Base-by-base conservation (phyloP, 2,113 vertebrate genomes). In the Ctenodactylus gundi region DNA sequence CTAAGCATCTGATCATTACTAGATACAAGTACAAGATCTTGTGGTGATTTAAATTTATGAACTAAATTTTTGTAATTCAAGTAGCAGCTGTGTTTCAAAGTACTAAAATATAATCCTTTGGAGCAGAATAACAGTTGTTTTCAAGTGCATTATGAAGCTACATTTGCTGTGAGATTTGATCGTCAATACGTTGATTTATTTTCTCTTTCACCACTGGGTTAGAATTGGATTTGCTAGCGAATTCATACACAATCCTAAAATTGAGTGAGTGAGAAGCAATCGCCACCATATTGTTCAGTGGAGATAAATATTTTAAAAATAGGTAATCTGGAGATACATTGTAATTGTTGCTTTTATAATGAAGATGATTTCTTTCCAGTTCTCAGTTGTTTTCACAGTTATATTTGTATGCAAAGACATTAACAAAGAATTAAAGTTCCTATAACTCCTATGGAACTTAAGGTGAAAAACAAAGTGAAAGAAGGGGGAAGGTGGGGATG, bases 11-110 rank as follows among this genome's bases (percentile, higher is more conserved):
- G 65, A 70, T 96, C 81, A 86, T n/a, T 44, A 49, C 64, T 76
- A 92, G n/a, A 78, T 82, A 29, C 83, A 62, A 46, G 51, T 96
- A 12, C 82, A 81, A 86, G 76, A 70, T 57, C 14, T 82, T 75
- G 25, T 51, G 34, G 44, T 65, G 51, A 49, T 91, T 96, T 82
- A 88, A 77, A 97, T 75, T 88, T 88, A 55, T 97, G 82, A 96
- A 97, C 87, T 97, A 89, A 9, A 91, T 46, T 96, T 97, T 98
- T 95, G 85, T 67, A 77, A 87, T 58, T 84, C 68, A 95, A 76
- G 34, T 64, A 4, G 13, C 34, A 97, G 51, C 82, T 91, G 53
- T 41, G 44, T 62, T 94, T 93, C 78, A 95, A 81, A 62, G 70
- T 15, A 17, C 27, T 72, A 81, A 91, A 93, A 53, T 46, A 73